phyloP scores from a whole-genome alignment of 1,140 invertebrate species.

The Drosophila funebris region DNA sequence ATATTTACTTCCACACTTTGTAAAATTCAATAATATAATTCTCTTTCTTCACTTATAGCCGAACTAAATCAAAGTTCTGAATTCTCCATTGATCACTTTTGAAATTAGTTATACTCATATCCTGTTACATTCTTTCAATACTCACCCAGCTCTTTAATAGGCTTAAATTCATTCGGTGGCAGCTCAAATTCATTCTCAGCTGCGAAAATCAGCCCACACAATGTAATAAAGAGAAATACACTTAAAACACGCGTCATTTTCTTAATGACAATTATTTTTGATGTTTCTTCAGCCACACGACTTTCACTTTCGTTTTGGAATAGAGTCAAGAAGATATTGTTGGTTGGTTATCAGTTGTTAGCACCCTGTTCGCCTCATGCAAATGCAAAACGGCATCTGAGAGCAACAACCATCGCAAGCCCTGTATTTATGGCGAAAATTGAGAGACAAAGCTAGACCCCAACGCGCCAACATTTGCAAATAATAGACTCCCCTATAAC shows the following conservation, averaged over 20 bases:
- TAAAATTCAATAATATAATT: no score
- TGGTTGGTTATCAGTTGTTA: neutral
- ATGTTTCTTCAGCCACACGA: neutral
- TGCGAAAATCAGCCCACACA: slow-evolving; percentile 21
- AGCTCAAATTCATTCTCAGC: slow-evolving; percentile 39
- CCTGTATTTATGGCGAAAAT: slow-evolving; percentile 75
- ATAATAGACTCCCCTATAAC: slow-evolving; percentile 17
- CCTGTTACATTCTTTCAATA: neutral
- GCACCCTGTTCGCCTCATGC: slow-evolving; percentile 38
- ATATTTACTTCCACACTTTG: no score
- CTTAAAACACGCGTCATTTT: slow-evolving; percentile 40
- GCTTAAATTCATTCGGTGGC: slow-evolving; percentile 50
- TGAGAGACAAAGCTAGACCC: slow-evolving; percentile 41
- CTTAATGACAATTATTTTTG: neutral
- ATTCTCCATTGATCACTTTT: no score
- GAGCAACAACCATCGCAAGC: slow-evolving; percentile 22
- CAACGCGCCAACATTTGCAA: slow-evolving; percentile 21
- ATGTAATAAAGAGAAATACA: slow-evolving; percentile 29
- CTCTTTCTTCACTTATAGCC: no score
- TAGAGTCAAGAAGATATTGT: neutral
- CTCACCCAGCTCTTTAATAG: slow-evolving; percentile 63
- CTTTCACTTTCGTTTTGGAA: slow-evolving; percentile 19
- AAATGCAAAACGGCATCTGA: slow-evolving; percentile 69
- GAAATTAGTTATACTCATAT: no score
- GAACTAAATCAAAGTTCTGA: no score